Evolutionary conservation across 2,888 invertebrate species (phyloP).

Genomic region (Fragum whitleyi): DNA sequence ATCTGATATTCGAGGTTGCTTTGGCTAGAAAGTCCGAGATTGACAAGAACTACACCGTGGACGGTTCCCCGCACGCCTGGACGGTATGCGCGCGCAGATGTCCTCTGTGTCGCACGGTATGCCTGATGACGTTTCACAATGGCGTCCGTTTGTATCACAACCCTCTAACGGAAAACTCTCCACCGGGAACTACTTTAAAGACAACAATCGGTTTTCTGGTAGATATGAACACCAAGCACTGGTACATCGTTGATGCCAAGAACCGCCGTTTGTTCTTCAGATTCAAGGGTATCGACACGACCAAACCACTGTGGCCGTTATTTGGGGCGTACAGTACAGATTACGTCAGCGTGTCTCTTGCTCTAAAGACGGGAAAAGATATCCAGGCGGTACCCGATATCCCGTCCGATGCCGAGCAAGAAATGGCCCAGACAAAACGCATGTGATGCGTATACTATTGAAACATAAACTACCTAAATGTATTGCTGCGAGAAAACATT

Average conservation of each 20-base stretch:
- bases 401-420: conserved; percentile 55
- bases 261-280: conserved; percentile 64
- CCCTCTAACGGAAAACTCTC: conserved; percentile 64
- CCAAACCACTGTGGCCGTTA: conserved; percentile 69
- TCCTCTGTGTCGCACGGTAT: conserved; percentile 70
- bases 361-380: conserved; percentile 66
- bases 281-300: conserved; percentile 67
- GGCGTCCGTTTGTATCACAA: conserved; percentile 68
- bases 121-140: conserved; percentile 70
- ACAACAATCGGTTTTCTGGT: conserved; percentile 70
- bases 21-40: conserved; percentile 66
- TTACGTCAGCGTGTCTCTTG: conserved; percentile 64
- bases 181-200: conserved; percentile 68
- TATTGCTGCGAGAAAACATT: no score
- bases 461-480: no score
- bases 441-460: no score
- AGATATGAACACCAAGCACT: conserved; percentile 66
- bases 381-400: conserved; percentile 68
- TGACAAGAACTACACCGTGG: conserved; percentile 70
- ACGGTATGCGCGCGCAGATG: conserved; percentile 70
- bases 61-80: conserved; percentile 66
- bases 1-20: conserved; percentile 71
- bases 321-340: conserved; percentile 72
- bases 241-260: conserved; percentile 68
- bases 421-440: neutral